phyloP scores from a whole-genome alignment of 2,888 invertebrate genomes.

The Monopis laevigella region DNA sequence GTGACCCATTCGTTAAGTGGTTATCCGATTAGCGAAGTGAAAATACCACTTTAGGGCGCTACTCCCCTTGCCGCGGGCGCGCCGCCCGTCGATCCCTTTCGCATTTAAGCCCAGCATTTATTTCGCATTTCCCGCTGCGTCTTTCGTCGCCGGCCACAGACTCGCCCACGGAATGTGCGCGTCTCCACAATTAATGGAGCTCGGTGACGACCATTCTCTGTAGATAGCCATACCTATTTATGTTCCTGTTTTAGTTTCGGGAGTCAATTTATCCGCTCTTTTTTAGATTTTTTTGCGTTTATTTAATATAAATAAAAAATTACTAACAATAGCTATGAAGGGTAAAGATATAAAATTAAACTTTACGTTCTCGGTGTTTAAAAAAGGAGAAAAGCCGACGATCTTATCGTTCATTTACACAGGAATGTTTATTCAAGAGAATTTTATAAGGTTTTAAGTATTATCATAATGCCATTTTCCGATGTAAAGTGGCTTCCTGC shows the following conservation, averaged over 20 bases:
- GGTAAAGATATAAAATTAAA: conserved; percentile 23
- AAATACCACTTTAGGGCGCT: conserved; percentile 68
- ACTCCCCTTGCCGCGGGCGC: conserved; percentile 55
- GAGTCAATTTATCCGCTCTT: conserved; percentile 34
- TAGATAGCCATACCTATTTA: too few relatives aligned
- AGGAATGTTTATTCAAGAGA: conserved; percentile 58
- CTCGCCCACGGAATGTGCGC: conserved; percentile 33
- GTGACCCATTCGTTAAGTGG: conserved; percentile 68
- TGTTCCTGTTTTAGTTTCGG: too few relatives aligned
- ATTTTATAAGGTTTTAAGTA: conserved; percentile 61
- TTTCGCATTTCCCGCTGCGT: conserved; percentile 57
- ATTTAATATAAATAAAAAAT: too few relatives aligned
- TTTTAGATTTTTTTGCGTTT: conserved; percentile 24
- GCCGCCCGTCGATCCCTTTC: conserved; percentile 53
- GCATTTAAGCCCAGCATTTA: conserved; percentile 63
- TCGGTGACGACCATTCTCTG: neutral
- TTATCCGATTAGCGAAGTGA: conserved; percentile 72
- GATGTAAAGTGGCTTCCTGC: conserved; percentile 61
- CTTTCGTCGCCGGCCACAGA: conserved; percentile 30
- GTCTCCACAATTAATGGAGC: conserved; percentile 40
- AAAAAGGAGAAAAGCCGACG: conserved; percentile 4
- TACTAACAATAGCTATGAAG: neutral
- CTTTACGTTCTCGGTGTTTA: conserved; percentile 12
- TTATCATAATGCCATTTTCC: conserved; percentile 64
- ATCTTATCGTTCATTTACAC: conserved; percentile 53